Base-by-base conservation (phyloP, 2,888 invertebrate species). In the Cheilosia urbana region DNA sequence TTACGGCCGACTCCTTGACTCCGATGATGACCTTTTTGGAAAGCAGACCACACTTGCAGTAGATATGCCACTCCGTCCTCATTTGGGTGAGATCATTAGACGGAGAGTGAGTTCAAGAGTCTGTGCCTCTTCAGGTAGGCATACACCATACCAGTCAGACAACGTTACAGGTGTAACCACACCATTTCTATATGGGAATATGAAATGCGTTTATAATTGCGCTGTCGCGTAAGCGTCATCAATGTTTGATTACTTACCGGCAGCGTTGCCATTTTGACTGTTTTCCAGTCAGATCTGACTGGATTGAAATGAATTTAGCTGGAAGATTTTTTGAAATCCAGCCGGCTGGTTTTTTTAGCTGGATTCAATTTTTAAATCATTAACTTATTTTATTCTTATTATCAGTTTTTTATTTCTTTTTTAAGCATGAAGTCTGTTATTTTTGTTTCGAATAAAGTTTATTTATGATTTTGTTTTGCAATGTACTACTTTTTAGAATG, bases 81-180 rank as follows among this genome's bases (percentile, higher is more conserved):
- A 77, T 81, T 81, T 77, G 76, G 81, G 51, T 72, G 66, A 77
- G 82, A 72, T 82, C 82, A 84, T 84, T 84, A 84, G 73, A 84
- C 79, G 62, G 73, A 40, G 63, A 63, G 73, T 45, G 68, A 79
- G 83, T 83, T 78, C 73, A 83, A 83, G 79, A 65, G 47, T 75
- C 58, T 77, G 30, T 30, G 62, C 11, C 37, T 37, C 68, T 49
- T 66, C 57, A 57, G 57, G 57, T 58, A 58, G 57, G 6, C 30
- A 15, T n/a, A 6, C 15, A 17, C n/a, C 17, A 17, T 7, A 17
- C n/a, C 15, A 45, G 45, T 45, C 45, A 19, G 34, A 45, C 66
- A 24, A 66, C 57, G 51, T 77, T 77, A 69, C 78, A 71, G 78
- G 78, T 78, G 78, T 78, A 77, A 69, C 42, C 15, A n/a, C 51